A percentile compares a stretch with the other conserved stretches of the same genome.
Conservation (phyloP, 2,113 vertebrate species). For the Pseudonaja textilis region DNA sequence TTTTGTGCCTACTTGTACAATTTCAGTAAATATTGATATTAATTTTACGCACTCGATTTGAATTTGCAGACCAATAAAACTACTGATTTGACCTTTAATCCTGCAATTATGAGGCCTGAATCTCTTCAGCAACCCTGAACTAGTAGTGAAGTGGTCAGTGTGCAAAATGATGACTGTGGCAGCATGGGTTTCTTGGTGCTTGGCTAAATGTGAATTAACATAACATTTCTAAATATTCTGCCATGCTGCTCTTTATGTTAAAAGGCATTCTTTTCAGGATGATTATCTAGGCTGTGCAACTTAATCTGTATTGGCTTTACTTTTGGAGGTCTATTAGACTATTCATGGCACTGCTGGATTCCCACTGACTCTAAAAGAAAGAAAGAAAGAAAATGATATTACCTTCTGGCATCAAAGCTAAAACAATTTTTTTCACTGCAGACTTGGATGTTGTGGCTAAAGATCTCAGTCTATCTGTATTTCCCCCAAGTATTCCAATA, state of each 20-base stretch:
- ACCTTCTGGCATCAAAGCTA: not conserved
- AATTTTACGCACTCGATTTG: slow-evolving; percentile 36
- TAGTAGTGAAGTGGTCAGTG: not conserved
- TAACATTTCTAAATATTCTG: not conserved
- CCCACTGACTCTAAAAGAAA: not conserved
- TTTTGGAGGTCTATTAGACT: not conserved
- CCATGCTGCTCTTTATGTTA: not conserved
- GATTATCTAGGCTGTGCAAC: not conserved
- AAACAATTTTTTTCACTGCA: not conserved
- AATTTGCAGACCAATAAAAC: slow-evolving; percentile 18
- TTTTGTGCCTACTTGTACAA: slow-evolving; percentile 52
- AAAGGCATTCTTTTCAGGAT: not conserved
- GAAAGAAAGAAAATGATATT: not conserved
- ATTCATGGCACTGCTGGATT: not conserved
- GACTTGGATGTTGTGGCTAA: not conserved
- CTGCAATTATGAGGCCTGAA: not conserved
- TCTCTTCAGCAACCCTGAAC: not conserved
- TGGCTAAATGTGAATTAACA: not conserved
- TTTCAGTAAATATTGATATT: slow-evolving; percentile 49
- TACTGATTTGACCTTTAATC: slow-evolving; percentile 16
- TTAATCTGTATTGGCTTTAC: not conserved
- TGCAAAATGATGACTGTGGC: not conserved
- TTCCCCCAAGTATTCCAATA: not conserved
- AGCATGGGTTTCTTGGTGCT: not conserved
- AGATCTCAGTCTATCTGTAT: not conserved